phyloP scores from a whole-genome alignment of 1,140 invertebrate genomes.

The Drosophila ercepeae region DNA sequence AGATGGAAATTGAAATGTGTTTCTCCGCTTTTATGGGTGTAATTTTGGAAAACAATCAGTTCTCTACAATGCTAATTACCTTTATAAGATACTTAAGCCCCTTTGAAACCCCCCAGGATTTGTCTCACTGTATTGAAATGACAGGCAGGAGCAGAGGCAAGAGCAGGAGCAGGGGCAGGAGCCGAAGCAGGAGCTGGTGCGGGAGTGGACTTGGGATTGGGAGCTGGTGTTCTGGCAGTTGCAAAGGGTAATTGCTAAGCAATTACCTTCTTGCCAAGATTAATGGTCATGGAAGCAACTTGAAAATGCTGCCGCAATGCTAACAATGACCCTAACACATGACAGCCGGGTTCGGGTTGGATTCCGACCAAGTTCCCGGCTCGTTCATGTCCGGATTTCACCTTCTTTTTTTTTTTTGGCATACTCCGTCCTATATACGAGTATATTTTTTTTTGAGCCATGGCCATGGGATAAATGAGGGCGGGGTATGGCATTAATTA shows the following conservation, averaged over 20 bases:
- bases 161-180: not conserved
- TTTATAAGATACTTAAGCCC: not conserved
- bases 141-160: constrained; percentile 1
- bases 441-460: constrained; percentile 4
- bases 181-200: not conserved
- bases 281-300: constrained; percentile 71
- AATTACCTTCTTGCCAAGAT: constrained; percentile 80
- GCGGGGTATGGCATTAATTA: constrained; percentile 51
- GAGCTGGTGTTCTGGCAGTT: constrained; percentile 16
- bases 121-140: constrained; percentile 27
- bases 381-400: constrained; percentile 1
- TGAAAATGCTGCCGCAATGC: constrained; percentile 77
- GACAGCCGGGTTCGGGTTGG: constrained; percentile 26
- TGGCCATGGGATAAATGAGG: constrained; percentile 44
- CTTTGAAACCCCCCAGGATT: not conserved
- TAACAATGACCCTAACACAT: constrained; percentile 69
- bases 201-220: constrained; percentile 14
- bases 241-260: constrained; percentile 78
- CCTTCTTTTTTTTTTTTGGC: not conserved
- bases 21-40: too few species aligned
- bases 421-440: not conserved
- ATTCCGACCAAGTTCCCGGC: constrained; percentile 11
- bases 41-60: not conserved
- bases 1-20: too few species aligned
- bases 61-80: not conserved